Percentiles rank a stretch among this genome's conserved stretches.
Evolutionary conservation across 2,113 vertebrate species (phyloP).

Genomic region (Tychaedon coryphoeus): DNA sequence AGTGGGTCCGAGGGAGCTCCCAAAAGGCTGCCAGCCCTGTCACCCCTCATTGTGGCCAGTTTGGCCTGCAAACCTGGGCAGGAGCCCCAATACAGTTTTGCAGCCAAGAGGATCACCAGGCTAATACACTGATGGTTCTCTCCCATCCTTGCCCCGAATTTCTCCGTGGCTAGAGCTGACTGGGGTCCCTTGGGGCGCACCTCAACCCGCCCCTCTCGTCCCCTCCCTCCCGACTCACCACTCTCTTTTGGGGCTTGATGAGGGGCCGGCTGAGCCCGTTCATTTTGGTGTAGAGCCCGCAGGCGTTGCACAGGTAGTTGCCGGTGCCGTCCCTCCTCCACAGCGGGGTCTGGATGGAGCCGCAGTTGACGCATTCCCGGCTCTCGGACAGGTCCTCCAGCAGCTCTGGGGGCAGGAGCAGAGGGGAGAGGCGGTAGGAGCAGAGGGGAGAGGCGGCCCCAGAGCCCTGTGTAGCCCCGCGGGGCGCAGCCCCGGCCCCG

Average conservation of each 20-base stretch:
- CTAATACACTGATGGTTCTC: rapidly evolving
- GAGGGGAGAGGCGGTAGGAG: not conserved
- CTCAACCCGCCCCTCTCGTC: rapidly evolving
- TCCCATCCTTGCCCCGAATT: not conserved
- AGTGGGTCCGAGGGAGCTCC: rapidly evolving
- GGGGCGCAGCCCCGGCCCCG: not conserved
- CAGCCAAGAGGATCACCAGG: rapidly evolving
- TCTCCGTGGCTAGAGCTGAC: not conserved
- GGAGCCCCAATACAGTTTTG: not conserved
- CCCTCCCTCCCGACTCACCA: constrained; percentile 80
- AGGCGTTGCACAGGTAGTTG: constrained; percentile 98
- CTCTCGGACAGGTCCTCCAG: constrained; percentile 94
- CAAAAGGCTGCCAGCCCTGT: not conserved
- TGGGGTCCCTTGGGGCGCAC: rapidly evolving
- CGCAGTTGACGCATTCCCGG: constrained; percentile 97
- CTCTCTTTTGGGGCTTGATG: constrained; percentile 97
- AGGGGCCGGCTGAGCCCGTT: constrained; percentile 97
- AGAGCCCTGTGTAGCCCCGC: not conserved
- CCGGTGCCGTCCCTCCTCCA: constrained; percentile 98
- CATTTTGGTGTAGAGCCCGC: constrained; percentile 99
- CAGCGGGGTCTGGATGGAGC: constrained; percentile 96
- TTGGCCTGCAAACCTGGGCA: not conserved
- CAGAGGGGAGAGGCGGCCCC: not conserved
- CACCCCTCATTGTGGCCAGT: rapidly evolving
- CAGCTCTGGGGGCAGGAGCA: constrained; percentile 74